Evolutionary conservation across 2,113 vertebrate genomes (phyloP).

Genomic region (Mormyrus iriodes): DNA sequence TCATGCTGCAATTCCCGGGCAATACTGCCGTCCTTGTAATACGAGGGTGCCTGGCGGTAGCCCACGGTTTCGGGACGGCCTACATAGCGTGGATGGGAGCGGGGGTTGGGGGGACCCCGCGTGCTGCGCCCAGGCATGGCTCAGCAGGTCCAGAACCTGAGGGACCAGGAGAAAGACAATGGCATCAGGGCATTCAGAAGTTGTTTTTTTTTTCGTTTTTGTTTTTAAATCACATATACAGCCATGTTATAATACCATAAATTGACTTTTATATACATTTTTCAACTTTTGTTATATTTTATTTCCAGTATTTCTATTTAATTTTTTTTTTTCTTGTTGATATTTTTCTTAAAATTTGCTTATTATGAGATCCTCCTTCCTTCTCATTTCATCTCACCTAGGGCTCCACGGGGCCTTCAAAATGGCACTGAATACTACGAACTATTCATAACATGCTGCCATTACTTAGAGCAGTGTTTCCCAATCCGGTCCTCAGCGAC

Average conservation of each 20-base stretch:
- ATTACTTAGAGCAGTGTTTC: not conserved
- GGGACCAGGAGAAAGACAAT: not conserved
- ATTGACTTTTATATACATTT: not conserved
- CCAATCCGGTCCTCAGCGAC: not conserved
- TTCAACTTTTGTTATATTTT: not conserved
- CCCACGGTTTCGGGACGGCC: slow-evolving; percentile 55
- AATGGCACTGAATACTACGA: not conserved
- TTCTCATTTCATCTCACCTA: too few relatives aligned
- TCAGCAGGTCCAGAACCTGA: slow-evolving; percentile 57
- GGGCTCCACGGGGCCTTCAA: not conserved
- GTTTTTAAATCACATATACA: not conserved
- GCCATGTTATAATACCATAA: not conserved
- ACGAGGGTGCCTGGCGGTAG: slow-evolving; percentile 49
- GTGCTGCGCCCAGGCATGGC: slow-evolving; percentile 77
- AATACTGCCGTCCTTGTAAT: slow-evolving; percentile 51
- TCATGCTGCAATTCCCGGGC: slow-evolving; percentile 63
- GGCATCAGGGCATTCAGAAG: too few relatives aligned
- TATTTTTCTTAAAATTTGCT: not conserved
- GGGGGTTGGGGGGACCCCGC: slow-evolving; percentile 48
- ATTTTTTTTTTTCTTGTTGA: not conserved
- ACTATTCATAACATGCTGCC: not conserved
- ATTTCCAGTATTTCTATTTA: not conserved
- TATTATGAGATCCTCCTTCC: not conserved
- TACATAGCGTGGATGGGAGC: slow-evolving; percentile 45
- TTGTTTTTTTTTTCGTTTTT: too few relatives aligned